phyloP scores from a whole-genome alignment of 2,113 vertebrate species.

The Engystomops pustulosus region DNA sequence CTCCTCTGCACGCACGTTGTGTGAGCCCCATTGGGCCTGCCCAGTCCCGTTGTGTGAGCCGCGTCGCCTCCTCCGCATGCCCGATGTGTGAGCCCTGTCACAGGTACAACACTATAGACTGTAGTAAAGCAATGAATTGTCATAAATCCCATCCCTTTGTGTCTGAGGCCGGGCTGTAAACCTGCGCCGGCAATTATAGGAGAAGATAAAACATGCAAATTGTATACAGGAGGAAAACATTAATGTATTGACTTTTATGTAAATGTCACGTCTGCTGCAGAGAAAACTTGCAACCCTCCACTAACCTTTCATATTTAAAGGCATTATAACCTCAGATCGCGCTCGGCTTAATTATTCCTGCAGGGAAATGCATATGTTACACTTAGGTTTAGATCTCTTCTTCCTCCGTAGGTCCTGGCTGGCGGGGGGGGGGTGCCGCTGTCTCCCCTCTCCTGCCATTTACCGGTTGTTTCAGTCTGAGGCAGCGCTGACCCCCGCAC shows the following conservation, averaged over 20 bases:
- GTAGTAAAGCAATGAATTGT: no score
- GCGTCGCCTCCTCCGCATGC: no score
- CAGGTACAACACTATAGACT: no score
- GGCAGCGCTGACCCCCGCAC: background rate
- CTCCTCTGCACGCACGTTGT: no score
- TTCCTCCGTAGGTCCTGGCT: background rate
- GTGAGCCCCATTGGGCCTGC: no score
- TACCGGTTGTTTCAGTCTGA: background rate
- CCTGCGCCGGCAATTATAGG: background rate
- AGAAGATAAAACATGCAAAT: constrained; percentile 23
- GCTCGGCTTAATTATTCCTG: constrained; percentile 10
- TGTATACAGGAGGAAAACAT: constrained; percentile 24
- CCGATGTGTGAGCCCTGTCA: no score
- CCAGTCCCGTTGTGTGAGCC: no score
- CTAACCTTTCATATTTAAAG: constrained; percentile 28
- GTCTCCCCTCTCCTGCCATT: background rate
- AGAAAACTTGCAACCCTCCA: constrained; percentile 2
- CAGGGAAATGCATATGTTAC: constrained; percentile 7
- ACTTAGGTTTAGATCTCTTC: background rate
- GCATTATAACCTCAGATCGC: constrained; percentile 3
- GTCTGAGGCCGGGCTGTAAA: background rate
- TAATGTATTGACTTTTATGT: constrained; percentile 31
- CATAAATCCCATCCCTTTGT: no score
- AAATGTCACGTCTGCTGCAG: constrained; percentile 30
- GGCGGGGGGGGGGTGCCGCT: background rate